Evolutionary conservation across 2,797 vertebrate species (phyloP).

Genomic region (Buphagus erythrorhynchus): DNA sequence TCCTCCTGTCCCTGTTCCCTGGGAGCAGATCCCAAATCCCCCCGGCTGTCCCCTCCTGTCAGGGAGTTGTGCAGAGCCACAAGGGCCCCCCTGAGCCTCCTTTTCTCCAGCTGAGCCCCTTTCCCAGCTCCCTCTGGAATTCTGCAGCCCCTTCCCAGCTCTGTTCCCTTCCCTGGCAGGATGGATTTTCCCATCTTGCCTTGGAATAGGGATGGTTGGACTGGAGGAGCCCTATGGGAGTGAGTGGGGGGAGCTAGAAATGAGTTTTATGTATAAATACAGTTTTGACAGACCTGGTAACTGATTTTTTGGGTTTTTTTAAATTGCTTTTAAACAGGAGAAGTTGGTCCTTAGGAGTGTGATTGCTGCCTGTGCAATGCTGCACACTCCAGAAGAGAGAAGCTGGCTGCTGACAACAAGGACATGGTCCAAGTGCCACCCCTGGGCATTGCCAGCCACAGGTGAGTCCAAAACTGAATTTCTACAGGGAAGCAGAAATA

Average conservation of each 20-base stretch:
- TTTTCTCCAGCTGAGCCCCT: neutral
- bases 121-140: neutral
- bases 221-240: neutral
- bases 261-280: neutral
- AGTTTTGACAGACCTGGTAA: neutral
- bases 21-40: fast-evolving
- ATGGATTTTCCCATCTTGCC: neutral
- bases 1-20: neutral
- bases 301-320: fast-evolving
- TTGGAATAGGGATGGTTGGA: fast-evolving
- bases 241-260: neutral
- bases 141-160: neutral
- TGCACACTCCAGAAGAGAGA: neutral
- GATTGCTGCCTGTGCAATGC: neutral
- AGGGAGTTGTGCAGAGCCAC: neutral
- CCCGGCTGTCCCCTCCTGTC: neutral
- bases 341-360: neutral
- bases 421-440: neutral
- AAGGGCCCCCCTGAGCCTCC: neutral
- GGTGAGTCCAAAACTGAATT: neutral
- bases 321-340: neutral
- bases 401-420: neutral
- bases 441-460: neutral
- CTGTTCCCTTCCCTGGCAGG: neutral
- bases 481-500: neutral